phyloP scores from a whole-genome alignment of 2,113 vertebrate species.

The Chauna torquata region DNA sequence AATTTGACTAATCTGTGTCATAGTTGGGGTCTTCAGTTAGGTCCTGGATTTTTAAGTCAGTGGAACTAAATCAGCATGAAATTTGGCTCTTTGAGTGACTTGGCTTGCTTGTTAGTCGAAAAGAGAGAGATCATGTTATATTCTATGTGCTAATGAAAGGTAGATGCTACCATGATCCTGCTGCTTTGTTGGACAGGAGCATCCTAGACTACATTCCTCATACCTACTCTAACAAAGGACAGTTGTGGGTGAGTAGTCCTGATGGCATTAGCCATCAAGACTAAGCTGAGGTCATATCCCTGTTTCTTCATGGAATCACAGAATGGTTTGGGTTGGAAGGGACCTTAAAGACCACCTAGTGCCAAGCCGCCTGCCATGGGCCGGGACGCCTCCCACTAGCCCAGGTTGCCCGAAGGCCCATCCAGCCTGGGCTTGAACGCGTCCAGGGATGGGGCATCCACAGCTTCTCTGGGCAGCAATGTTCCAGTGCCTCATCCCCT shows the following conservation, averaged over 20 bases:
- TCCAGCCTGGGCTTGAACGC: too few species aligned
- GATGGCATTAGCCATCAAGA: background rate
- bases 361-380: too few species aligned
- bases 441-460: too few species aligned
- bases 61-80: background rate
- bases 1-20: background rate
- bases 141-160: background rate
- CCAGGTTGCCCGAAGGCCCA: too few species aligned
- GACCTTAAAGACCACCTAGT: too few species aligned
- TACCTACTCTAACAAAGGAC: background rate
- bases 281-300: rapidly evolving
- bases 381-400: too few species aligned
- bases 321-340: too few species aligned
- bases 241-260: background rate
- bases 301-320: background rate
- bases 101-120: background rate
- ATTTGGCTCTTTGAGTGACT: background rate
- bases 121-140: background rate
- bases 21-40: background rate
- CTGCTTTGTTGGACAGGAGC: background rate
- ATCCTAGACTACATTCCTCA: background rate
- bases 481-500: too few species aligned
- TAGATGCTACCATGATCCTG: background rate
- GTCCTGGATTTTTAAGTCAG: background rate
- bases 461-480: too few species aligned